Evolutionary conservation across 1,140 invertebrate species (phyloP).

Genomic region (Tetragnatha versicolor): DNA sequence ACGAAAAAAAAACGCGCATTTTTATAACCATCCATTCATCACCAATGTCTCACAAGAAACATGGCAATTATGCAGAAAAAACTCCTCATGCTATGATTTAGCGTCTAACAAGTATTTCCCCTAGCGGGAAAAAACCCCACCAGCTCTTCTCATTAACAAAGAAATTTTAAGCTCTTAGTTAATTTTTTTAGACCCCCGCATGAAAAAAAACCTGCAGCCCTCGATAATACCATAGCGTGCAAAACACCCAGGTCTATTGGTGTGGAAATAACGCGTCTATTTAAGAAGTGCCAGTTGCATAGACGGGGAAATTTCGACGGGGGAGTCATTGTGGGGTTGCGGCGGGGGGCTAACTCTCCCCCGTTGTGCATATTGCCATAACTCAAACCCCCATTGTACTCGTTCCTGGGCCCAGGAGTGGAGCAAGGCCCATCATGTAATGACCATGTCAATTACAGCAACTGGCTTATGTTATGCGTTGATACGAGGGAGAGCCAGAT

Average conservation of each 20-base stretch:
- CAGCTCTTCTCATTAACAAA: constrained; percentile 39
- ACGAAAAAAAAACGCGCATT: no score
- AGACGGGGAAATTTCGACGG: constrained; percentile 17
- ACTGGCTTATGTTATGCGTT: constrained; percentile 48
- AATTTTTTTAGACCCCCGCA: neutral
- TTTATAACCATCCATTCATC: no score
- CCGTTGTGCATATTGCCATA: constrained; percentile 48
- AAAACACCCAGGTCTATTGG: constrained; percentile 37
- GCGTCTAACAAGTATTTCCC: no score
- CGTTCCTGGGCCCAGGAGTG: neutral
- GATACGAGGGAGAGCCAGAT: constrained; percentile 43
- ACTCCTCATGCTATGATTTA: no score
- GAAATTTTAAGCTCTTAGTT: constrained; percentile 1
- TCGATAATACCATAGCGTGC: constrained; percentile 23
- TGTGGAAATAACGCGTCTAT: constrained; percentile 48
- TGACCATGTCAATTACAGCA: constrained; percentile 54
- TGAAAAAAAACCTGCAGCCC: constrained; percentile 10
- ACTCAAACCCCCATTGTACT: constrained; percentile 47
- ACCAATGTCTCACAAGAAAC: no score
- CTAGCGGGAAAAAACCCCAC: no score
- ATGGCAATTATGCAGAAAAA: no score
- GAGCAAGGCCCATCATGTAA: constrained; percentile 49
- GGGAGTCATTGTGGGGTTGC: neutral
- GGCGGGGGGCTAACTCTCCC: constrained; percentile 23
- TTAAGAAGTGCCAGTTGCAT: constrained; percentile 52